Conservation (phyloP, 2,888 invertebrate species). For the Agonopterix heracliana region DNA sequence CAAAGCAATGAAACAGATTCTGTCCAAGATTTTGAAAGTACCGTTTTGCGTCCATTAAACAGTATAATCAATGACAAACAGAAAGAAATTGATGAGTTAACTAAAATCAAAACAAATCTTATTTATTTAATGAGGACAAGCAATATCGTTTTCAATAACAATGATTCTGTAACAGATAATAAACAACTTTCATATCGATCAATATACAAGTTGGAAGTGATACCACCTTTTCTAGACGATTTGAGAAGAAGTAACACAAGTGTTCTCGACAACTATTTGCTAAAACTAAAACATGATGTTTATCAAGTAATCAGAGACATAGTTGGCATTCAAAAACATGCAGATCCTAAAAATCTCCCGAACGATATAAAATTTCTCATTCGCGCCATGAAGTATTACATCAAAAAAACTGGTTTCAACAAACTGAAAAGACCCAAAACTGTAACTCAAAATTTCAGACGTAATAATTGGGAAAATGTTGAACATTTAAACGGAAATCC, state of each 20-base stretch:
- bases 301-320: constrained; percentile 43
- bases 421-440: not conserved
- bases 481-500: no score
- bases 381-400: constrained; percentile 35
- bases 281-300: constrained; percentile 46
- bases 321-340: constrained; percentile 29
- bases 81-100: constrained; percentile 38
- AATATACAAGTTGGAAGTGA: constrained; percentile 28
- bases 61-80: constrained; percentile 39
- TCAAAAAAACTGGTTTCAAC: constrained; percentile 25
- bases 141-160: constrained; percentile 5
- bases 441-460: no score
- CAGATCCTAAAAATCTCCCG: constrained; percentile 22
- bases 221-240: constrained; percentile 20
- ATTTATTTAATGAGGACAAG: constrained; percentile 19
- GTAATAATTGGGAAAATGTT: not conserved
- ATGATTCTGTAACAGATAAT: constrained; percentile 7
- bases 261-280: constrained; percentile 26
- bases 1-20: not conserved
- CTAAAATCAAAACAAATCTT: constrained; percentile 34
- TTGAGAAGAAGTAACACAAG: constrained; percentile 22
- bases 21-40: constrained; percentile 19
- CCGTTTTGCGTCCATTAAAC: constrained; percentile 32
- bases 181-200: constrained; percentile 20
- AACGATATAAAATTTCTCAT: constrained; percentile 35